Percentiles rank a stretch among this genome's conserved stretches.
Conservation (phyloP, 2,113 vertebrate species). For the Nettapus auritus region DNA sequence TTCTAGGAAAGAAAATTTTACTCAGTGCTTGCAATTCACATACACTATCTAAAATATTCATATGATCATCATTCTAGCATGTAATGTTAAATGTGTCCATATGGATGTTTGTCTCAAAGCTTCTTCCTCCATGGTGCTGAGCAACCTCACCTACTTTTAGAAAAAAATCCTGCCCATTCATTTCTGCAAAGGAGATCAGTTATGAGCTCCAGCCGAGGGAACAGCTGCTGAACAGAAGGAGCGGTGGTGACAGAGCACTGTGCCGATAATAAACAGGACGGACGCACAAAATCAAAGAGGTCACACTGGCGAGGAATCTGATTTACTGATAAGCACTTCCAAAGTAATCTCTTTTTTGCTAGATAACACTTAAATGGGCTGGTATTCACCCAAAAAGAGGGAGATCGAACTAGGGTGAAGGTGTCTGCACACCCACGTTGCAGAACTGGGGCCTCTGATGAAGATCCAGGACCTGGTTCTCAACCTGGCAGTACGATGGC, state of each 20-base stretch:
- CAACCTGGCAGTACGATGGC: neutral
- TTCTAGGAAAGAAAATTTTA: neutral
- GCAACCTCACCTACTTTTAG: neutral
- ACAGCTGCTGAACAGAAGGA: neutral
- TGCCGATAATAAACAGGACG: neutral
- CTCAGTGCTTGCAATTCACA: neutral
- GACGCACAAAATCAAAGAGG: neutral
- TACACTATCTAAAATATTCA: neutral
- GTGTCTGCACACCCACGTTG: neutral
- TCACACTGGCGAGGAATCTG: neutral
- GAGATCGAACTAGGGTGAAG: neutral
- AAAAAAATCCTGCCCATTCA: neutral
- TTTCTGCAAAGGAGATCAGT: neutral
- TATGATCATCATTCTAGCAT: neutral
- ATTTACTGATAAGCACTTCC: neutral
- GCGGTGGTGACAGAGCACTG: neutral
- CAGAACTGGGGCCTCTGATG: neutral
- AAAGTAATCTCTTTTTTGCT: neutral
- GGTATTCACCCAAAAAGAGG: neutral
- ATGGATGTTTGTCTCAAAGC: neutral
- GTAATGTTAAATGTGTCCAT: fast-evolving
- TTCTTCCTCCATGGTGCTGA: fast-evolving
- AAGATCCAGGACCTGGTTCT: neutral
- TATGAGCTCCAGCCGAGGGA: neutral
- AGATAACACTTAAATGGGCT: neutral